phyloP scores from a whole-genome alignment of 2,797 vertebrate genomes.

The Tolypeutes matacus region DNA sequence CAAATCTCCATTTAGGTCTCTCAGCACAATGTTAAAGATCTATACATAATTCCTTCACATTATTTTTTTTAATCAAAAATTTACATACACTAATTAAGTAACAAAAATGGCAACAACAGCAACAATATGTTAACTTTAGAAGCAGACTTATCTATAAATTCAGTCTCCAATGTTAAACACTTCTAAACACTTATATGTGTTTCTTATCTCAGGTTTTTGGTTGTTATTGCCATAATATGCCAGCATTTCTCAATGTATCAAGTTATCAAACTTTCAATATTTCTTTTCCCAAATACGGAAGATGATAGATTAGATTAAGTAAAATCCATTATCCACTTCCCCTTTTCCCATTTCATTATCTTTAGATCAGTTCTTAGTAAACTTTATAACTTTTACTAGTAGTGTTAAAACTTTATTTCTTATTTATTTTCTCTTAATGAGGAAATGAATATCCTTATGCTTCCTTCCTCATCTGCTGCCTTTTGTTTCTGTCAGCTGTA shows the following conservation, averaged over 20 bases:
- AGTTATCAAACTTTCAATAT: background rate
- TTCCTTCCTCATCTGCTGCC: background rate
- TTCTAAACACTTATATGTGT: background rate
- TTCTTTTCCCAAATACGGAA: background rate
- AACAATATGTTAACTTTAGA: background rate
- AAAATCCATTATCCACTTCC: background rate
- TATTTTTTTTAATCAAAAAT: background rate
- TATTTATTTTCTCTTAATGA: background rate
- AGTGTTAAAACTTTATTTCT: slow-evolving; percentile 15
- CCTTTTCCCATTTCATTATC: background rate
- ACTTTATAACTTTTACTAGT: background rate
- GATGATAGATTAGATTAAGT: background rate
- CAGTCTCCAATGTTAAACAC: background rate
- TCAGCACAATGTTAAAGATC: background rate
- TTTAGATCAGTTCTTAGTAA: slow-evolving; percentile 3
- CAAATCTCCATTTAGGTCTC: background rate
- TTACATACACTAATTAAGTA: background rate
- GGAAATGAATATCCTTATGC: background rate
- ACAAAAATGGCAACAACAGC: background rate
- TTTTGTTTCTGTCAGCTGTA: background rate
- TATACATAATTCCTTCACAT: background rate
- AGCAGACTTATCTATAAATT: background rate
- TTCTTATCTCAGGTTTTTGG: background rate
- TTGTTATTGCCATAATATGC: background rate
- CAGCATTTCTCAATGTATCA: background rate